Evolutionary conservation across 2,888 invertebrate genomes (phyloP), one percentile per base, ranked within the genome.

Genomic region (Agrotis clavis): DNA sequence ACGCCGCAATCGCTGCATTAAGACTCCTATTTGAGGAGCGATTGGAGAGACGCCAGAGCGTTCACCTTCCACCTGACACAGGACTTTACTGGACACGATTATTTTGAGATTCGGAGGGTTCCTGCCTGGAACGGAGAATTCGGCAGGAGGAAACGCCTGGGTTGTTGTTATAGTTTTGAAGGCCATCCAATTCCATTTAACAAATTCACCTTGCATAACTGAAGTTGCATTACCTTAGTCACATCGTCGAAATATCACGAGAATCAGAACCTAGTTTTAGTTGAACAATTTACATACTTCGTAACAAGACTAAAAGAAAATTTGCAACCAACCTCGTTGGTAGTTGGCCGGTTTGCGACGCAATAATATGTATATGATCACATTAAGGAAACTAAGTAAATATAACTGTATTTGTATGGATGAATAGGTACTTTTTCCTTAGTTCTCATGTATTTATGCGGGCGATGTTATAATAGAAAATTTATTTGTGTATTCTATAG

Each of bases 361-460:
- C 56, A 67, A 68, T 65, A 60, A 48, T 59, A 57, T 25, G 2
- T 2, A 2, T 70, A 66, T 73, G 41, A 68, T 74, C 74, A 54
- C 63, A 79, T 62, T 63, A 79, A 74, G 68, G 68, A 83, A 79
- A 69, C 51, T 14, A 65, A 65, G 57, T 77, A 54, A 45, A 14
- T 63, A 25, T 76, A 56, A 48, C 48, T 64, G 63, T 54, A 50
- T 64, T 35, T 41, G 41, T 41, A 13, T 53, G 18, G 4, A 50
- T 21, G 41, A 2, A 25, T 48, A 35, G 18, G 14, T 54, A 45
- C 6, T 57, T 59, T 72, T 65, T 62, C 48, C 45, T 48, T 59
- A 50, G 41, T 35, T 5, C 30, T 51, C 35, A 48, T 53, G 41
- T 59, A 62, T 59, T 9, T 54, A 56, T 30, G 14, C 57, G 16